Base-by-base conservation (phyloP, 2,888 invertebrate species). In the Pristionchus arcanus region DNA sequence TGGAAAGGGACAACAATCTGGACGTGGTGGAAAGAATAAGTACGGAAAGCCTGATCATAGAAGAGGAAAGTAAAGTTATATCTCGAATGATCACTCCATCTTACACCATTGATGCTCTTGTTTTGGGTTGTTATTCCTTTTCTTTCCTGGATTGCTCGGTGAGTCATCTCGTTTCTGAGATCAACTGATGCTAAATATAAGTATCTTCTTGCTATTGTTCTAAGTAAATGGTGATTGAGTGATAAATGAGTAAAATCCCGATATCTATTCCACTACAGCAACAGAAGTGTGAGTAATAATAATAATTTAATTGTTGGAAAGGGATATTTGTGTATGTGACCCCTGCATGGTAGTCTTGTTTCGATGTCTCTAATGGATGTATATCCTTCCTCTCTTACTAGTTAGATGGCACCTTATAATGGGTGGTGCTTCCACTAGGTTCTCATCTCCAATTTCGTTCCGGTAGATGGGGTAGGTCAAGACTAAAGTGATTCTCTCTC, bases 21-120 rank as follows among this genome's bases (percentile, higher is more conserved):
- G 90, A 84, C 91, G 92, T 19, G 91, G 91, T 19, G 91, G 91
- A 34, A 93, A 93, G 90, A 91, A 91, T 90, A 93, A 93, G 90
- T 92, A 93, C 91, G 91, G 91, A 66, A 92, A 63, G 63, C 63
- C 63, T 5, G 63, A 63, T n/a, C 63, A 63, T 63, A 63, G 63
- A 63, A 92, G 90, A 85, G 92, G 83, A 91, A 91, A 63, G 66
- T 92, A 90, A 91, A 90, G 83, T 81, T n/a, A 37, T 25, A n/a
- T 5, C 19, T 28, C 28, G 16, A 63, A 63, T 86, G 37, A 55
- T 66, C 55, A 37, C 21, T 59, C 74, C 87, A 31, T n/a, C 68
- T 25, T 49, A 85, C 42, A 19, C 31, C 19, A 25, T 85, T 53
- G 42, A 53, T 53, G 81, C 81, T 53, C 49, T 87, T 68, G n/a